These are phyloP conservation scores for Agonopterix subpropinquella DNA, from an alignment of 2,888 invertebrate genomes.

Conservation along the genomic window DNA sequence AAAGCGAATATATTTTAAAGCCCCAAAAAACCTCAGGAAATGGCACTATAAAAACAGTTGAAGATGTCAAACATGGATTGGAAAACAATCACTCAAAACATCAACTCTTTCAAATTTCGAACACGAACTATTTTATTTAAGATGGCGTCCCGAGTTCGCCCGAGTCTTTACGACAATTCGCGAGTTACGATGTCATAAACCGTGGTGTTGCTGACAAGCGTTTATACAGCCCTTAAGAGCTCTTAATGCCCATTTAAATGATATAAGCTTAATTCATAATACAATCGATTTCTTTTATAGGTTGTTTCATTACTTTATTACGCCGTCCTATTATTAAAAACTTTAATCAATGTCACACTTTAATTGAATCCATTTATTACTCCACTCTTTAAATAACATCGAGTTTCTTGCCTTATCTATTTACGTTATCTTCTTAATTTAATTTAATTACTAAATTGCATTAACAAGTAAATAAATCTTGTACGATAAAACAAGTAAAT, in stretches of 20 bases:
- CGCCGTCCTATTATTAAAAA: conserved; percentile 1
- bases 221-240: conserved; percentile 38
- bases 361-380: conserved; percentile 4
- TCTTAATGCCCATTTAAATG: conserved; percentile 50
- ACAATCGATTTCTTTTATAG: conserved; percentile 10
- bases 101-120: conserved; percentile 25
- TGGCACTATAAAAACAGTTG: conserved; percentile 25
- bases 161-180: conserved; percentile 48
- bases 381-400: background rate
- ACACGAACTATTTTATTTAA: conserved; percentile 53
- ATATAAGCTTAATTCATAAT: conserved; percentile 26
- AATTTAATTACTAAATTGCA: conserved; percentile 1
- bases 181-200: conserved; percentile 56
- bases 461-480: background rate
- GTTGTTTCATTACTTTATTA: conserved; percentile 7
- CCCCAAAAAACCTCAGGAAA: conserved; percentile 13
- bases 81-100: conserved; percentile 30
- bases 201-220: conserved; percentile 42
- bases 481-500: background rate
- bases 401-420: background rate
- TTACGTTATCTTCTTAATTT: conserved; percentile 3
- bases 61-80: conserved; percentile 30
- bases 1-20: no score
- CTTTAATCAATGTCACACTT: conserved; percentile 6
- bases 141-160: conserved; percentile 42